Evolutionary conservation across 2,888 invertebrate genomes (phyloP), one percentile per base, ranked within the genome.

Genomic region (Drosophila rellima): DNA sequence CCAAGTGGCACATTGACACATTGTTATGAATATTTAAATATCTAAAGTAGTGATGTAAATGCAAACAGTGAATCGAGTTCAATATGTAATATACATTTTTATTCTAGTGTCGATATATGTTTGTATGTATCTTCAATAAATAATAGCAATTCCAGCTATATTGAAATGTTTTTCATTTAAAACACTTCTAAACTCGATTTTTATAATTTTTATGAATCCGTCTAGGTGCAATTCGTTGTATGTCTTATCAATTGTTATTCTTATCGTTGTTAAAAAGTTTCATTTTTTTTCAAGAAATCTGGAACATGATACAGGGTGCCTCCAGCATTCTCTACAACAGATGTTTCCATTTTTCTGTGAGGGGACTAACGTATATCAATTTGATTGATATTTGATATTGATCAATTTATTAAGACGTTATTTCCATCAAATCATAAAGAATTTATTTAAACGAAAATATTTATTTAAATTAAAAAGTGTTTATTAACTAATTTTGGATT

Each of bases 1-100:
- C 60, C 65, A 47, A 76, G 54, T 59, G 51, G 15, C 35, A 44
- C 15, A 37, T 55, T 69, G 68, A 74, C 74, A 74, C 48, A 56
- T 60, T 60, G 33, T 66, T 45, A 64, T 29, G 20, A 17, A 37
- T 47, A 37, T 17, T 35, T 17, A 2, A 42, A 44, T 45, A 23
- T 23, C 23, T 23, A 23, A 23, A 23, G 23, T 23, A 23, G 23
- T 23, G 6, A 23, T 23, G 6, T 23, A 6, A 1, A 7, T 23
- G 1, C 6, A 23, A 23, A 23, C 23, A 23, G 23, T 23, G 23
- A 6, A 23, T 23, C 6, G 23, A 23, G 23, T n/a, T n/a, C 23
- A 20, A 20, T 20, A 20, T 20, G 20, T n/a, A n/a, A n/a, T n/a
- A n/a, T n/a, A n/a, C n/a, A n/a, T n/a, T n/a, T n/a, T n/a, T n/a